Evolutionary conservation across 2,888 invertebrate genomes (phyloP).

Genomic region (Hoplodrina blanda): DNA sequence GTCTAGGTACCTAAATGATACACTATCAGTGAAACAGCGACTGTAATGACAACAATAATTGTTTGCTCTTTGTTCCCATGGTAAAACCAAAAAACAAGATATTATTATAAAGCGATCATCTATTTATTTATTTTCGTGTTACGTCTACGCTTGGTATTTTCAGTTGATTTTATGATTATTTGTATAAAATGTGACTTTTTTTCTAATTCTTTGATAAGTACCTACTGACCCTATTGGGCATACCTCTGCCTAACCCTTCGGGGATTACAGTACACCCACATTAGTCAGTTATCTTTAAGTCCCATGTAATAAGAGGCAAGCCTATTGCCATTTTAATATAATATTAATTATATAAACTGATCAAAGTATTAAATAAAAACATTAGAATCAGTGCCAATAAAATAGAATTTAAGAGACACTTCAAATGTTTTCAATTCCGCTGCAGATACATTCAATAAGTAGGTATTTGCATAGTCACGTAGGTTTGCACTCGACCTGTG

Average conservation of each 20-base stretch:
- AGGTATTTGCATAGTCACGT: slow-evolving; percentile 28
- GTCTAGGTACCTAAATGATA: slow-evolving; percentile 5
- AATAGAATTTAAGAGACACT: slow-evolving; percentile 6
- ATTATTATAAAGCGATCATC: no score
- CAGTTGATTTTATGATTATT: no score
- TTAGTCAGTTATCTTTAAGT: no score
- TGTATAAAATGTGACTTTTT: no score
- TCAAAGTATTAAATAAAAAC: neutral
- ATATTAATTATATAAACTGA: neutral
- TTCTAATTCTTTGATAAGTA: no score
- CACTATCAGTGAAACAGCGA: slow-evolving; percentile 17
- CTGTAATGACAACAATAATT: slow-evolving; percentile 48
- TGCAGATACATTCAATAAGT: slow-evolving; percentile 25
- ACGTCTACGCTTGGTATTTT: no score
- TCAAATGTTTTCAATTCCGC: slow-evolving; percentile 13
- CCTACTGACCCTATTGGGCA: no score
- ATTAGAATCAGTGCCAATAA: neutral
- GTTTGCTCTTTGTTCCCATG: slow-evolving; percentile 21
- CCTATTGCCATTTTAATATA: no score
- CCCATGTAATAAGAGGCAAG: no score
- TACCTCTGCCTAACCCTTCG: no score
- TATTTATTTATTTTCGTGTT: no score
- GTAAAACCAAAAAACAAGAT: neutral
- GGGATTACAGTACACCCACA: no score
- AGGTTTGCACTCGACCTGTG: slow-evolving; percentile 21